phyloP scores from a whole-genome alignment of 2,797 vertebrate genomes.

The Hybognathus amarus region DNA sequence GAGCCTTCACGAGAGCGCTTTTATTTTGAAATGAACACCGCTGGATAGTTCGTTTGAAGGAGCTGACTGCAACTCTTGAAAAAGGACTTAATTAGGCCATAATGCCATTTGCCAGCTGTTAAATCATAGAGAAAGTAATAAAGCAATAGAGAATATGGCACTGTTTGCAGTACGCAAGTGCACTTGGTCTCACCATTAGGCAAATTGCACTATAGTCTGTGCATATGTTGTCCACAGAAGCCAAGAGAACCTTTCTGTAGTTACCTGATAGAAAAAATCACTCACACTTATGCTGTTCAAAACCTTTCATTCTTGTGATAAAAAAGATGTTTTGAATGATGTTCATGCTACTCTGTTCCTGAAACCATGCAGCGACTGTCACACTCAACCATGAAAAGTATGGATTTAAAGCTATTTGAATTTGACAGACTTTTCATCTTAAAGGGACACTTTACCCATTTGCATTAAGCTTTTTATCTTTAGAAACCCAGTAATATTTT shows the following conservation, averaged over 20 bases:
- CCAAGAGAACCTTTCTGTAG: not conserved
- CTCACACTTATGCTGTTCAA: not conserved
- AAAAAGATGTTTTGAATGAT: not conserved
- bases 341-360: not conserved
- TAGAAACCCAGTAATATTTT: too few species aligned
- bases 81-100: not conserved
- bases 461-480: too few species aligned
- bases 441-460: too few species aligned
- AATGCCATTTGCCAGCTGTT: not conserved
- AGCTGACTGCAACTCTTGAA: not conserved
- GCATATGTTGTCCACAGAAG: not conserved
- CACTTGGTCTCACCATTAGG: not conserved
- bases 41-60: not conserved
- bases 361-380: not conserved
- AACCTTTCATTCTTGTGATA: not conserved
- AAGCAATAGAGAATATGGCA: slow-evolving; percentile 25
- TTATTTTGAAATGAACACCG: slow-evolving; percentile 32
- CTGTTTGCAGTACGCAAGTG: not conserved
- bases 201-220: not conserved
- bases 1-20: not conserved
- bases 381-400: not conserved
- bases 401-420: not conserved
- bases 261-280: not conserved
- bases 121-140: slow-evolving; percentile 22
- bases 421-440: not conserved